A percentile compares a stretch with the other conserved stretches of the same genome.
These are phyloP conservation scores for Hippocampus barbouri DNA, from an alignment of 2,113 vertebrate genomes.

Conservation along the genomic window DNA sequence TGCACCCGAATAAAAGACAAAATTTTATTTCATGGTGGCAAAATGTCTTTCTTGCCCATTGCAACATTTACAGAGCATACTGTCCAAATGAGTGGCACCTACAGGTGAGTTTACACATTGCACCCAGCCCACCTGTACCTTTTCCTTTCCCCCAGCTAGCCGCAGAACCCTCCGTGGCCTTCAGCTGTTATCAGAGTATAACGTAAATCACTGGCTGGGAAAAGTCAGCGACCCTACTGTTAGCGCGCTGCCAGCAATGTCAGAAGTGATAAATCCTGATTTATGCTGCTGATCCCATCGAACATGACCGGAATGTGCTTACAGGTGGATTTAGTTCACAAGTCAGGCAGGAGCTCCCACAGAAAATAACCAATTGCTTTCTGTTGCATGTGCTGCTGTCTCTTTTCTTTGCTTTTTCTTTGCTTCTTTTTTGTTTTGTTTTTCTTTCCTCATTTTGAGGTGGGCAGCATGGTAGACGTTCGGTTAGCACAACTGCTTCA, in stretches of 20 bases:
- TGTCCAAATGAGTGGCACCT: neutral
- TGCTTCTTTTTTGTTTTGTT: neutral
- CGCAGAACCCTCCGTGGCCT: neutral
- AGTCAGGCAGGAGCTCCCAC: slow-evolving; percentile 3
- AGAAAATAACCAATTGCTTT: neutral
- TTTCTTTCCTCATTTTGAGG: neutral
- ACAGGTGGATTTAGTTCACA: slow-evolving; percentile 9
- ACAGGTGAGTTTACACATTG: neutral
- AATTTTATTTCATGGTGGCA: no score
- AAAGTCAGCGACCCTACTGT: slow-evolving; percentile 8
- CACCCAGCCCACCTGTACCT: neutral
- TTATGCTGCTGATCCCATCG: slow-evolving; percentile 5
- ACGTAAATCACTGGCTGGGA: slow-evolving; percentile 9
- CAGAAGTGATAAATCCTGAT: slow-evolving; percentile 13
- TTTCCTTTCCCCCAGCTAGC: slow-evolving; percentile 1
- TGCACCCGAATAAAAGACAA: no score
- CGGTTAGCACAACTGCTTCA: neutral
- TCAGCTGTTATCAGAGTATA: slow-evolving; percentile 5
- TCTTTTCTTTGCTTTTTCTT: neutral
- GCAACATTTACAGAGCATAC: neutral
- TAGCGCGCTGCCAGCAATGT: neutral
- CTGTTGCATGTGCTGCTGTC: neutral
- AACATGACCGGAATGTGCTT: slow-evolving; percentile 8
- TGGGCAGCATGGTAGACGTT: no score
- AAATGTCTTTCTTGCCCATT: neutral